A percentile compares a stretch with the other conserved stretches of the same genome.
Conservation (phyloP, 2,113 vertebrate genomes). For the Neodontobutis hainanensis region DNA sequence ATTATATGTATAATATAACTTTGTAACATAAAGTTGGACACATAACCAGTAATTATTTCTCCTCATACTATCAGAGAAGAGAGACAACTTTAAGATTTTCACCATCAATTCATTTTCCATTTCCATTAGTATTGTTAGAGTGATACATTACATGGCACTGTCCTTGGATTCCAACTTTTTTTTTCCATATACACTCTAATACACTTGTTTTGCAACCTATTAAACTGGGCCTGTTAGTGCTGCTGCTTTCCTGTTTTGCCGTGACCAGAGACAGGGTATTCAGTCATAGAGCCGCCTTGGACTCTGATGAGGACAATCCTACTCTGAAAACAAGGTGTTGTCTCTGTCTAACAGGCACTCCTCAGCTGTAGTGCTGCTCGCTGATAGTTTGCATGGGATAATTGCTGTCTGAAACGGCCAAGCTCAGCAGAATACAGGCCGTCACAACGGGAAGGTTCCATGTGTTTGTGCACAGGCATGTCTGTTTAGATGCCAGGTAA, state of each 20-base stretch:
- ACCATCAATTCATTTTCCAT: constrained; percentile 41
- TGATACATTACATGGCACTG: constrained; percentile 48
- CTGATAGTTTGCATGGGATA: constrained; percentile 57
- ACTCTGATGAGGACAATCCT: constrained; percentile 49
- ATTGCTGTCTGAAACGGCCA: constrained; percentile 60
- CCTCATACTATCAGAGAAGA: constrained; percentile 12
- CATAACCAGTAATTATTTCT: no score
- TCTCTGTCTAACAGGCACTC: constrained; percentile 42
- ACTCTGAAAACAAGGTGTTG: constrained; percentile 47
- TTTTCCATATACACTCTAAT: constrained; percentile 51
- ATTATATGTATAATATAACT: no score
- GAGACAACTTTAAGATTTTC: constrained; percentile 14
- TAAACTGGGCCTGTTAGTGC: constrained; percentile 62
- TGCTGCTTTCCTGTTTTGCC: constrained; percentile 46
- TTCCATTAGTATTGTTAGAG: constrained; percentile 49
- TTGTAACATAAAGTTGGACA: no score
- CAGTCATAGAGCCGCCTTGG: constrained; percentile 18
- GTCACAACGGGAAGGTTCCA: constrained; percentile 50
- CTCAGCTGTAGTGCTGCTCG: constrained; percentile 27
- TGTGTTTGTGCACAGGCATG: constrained; percentile 20
- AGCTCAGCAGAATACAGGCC: constrained; percentile 54
- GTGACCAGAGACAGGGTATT: constrained; percentile 46
- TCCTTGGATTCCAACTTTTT: constrained; percentile 48
- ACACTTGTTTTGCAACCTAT: constrained; percentile 57
- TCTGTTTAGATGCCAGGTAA: constrained; percentile 1